Conservation (phyloP, 2,888 invertebrate species). For the Catocala nupta region DNA sequence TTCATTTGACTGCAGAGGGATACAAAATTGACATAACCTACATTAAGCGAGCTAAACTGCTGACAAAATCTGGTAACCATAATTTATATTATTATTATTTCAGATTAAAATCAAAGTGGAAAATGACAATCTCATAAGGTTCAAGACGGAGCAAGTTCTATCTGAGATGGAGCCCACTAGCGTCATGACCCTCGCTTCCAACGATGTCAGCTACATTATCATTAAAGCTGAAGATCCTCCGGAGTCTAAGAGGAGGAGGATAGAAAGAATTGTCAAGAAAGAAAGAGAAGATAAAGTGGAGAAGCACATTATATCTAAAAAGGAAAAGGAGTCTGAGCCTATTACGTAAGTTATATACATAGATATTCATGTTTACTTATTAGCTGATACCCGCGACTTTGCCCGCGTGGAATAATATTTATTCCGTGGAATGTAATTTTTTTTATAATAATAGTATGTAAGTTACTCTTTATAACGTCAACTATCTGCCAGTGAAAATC, state of each 20-base stretch:
- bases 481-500: no score
- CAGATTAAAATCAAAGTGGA: slow-evolving; percentile 8
- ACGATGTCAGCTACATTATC: slow-evolving; percentile 81
- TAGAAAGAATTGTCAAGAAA: slow-evolving; percentile 38
- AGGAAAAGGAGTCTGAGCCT: slow-evolving; percentile 53
- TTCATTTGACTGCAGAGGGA: no score
- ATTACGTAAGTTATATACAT: slow-evolving; percentile 63
- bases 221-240: slow-evolving; percentile 61
- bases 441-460: no score
- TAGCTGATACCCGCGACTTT: no score
- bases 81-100: not conserved
- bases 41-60: no score
- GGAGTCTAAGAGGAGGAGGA: slow-evolving; percentile 24
- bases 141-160: slow-evolving; percentile 57
- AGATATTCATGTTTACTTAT: no score
- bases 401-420: no score
- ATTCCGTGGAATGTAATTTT: no score
- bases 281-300: slow-evolving; percentile 40
- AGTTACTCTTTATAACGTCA: no score
- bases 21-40: no score
- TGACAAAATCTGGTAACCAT: no score
- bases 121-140: slow-evolving; percentile 35
- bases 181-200: slow-evolving; percentile 62
- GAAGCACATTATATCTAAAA: slow-evolving; percentile 27
- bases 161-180: slow-evolving; percentile 63